A percentile compares a stretch with the other conserved stretches of the same genome.
These are phyloP conservation scores for Apistogramma diplotaenia DNA, from an alignment of 2,113 vertebrate genomes.

Conservation along the genomic window DNA sequence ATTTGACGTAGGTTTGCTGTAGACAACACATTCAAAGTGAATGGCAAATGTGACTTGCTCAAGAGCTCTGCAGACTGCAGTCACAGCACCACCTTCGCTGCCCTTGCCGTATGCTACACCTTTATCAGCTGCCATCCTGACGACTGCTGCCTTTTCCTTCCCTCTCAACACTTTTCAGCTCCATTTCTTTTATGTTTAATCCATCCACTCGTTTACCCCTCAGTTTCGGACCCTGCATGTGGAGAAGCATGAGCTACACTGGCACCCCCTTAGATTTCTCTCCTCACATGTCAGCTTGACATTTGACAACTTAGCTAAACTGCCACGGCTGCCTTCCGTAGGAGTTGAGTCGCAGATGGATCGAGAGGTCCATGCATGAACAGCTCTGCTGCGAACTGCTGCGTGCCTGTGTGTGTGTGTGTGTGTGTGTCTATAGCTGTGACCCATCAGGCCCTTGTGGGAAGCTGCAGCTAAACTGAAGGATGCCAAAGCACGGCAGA, in stretches of 20 bases:
- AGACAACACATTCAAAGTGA: conserved; percentile 17
- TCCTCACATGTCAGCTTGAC: neutral
- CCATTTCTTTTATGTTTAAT: neutral
- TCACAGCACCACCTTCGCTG: neutral
- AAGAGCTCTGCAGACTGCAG: neutral
- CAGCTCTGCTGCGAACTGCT: conserved; percentile 6
- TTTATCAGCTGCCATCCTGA: neutral
- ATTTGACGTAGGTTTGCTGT: neutral
- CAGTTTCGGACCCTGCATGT: neutral
- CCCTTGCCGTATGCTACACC: neutral
- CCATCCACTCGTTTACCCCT: neutral
- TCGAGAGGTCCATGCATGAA: conserved; percentile 24
- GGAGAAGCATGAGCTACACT: neutral
- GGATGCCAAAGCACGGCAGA: conserved; percentile 44
- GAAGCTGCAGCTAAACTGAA: conserved; percentile 60
- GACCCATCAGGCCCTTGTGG: conserved; percentile 43
- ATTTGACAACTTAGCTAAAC: conserved; percentile 51
- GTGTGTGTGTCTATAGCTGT: neutral
- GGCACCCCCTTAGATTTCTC: conserved; percentile 12
- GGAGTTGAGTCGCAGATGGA: conserved; percentile 48
- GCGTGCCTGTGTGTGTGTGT: neutral
- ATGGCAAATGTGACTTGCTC: conserved; percentile 4
- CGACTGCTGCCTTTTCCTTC: neutral
- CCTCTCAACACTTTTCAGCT: neutral
- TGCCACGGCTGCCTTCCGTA: conserved; percentile 22